Conservation (phyloP, 2,797 vertebrate species). For the Cynopterus sphinx region DNA sequence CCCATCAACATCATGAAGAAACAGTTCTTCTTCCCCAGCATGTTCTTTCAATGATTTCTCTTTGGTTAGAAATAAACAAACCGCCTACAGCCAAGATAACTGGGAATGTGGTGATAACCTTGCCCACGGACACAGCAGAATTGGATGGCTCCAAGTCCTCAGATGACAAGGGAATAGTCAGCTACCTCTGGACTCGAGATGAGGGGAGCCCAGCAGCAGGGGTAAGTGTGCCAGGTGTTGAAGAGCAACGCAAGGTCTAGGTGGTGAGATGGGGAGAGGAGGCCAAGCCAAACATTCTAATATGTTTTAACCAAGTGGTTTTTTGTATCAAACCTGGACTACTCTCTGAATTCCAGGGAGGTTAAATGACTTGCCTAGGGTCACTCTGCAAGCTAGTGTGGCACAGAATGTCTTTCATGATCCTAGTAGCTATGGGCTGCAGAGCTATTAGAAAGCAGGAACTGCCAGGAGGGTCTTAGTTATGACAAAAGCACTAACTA, state of each 20-base stretch:
- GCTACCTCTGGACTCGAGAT: slow-evolving; percentile 94
- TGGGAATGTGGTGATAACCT: slow-evolving; percentile 88
- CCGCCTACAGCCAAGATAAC: slow-evolving; percentile 91
- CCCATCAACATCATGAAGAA: neutral
- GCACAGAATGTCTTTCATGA: neutral
- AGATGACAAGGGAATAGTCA: slow-evolving; percentile 94
- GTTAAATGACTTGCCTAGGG: neutral
- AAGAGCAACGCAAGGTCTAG: neutral
- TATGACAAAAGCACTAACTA: neutral
- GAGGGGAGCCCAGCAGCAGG: slow-evolving; percentile 96
- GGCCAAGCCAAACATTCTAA: neutral
- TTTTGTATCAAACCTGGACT: neutral
- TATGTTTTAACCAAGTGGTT: neutral
- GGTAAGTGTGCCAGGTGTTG: slow-evolving; percentile 85
- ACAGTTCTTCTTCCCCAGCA: neutral
- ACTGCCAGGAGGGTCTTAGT: neutral
- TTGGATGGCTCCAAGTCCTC: slow-evolving; percentile 94
- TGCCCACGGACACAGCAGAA: slow-evolving; percentile 90
- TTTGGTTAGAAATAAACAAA: slow-evolving; percentile 92
- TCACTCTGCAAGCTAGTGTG: neutral
- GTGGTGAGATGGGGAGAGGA: neutral
- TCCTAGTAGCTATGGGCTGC: neutral
- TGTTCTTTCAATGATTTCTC: slow-evolving; percentile 57
- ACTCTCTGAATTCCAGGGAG: neutral
- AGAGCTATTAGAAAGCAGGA: neutral